A percentile compares a stretch with the other conserved stretches of the same genome.
These are phyloP conservation scores for Epizoanthus illoricatus DNA, from an alignment of 92 coral and sea anemone species.

Conservation along the genomic window DNA sequence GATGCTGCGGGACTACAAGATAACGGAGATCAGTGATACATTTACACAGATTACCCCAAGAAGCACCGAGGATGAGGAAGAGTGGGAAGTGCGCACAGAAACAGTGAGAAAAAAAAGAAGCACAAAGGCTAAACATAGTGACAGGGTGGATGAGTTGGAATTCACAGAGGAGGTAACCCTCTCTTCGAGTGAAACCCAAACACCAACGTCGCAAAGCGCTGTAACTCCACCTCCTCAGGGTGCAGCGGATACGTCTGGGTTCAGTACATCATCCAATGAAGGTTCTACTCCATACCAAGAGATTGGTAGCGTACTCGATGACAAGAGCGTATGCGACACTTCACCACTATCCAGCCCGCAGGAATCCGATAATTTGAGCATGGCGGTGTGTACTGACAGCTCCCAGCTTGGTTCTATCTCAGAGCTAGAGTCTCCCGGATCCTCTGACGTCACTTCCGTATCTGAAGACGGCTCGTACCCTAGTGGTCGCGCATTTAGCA, in stretches of 20 bases:
- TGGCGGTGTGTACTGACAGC: constrained; percentile 25
- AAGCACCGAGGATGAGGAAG: constrained; percentile 66
- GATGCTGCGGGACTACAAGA: constrained; percentile 66
- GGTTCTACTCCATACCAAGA: neutral
- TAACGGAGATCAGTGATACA: constrained; percentile 74
- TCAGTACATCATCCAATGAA: neutral
- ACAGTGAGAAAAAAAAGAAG: neutral
- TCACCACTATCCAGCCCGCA: constrained; percentile 9
- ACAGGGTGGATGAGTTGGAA: neutral
- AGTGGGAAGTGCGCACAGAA: constrained; percentile 5
- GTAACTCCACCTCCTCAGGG: neutral
- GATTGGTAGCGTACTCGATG: constrained; percentile 1
- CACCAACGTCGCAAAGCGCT: neutral
- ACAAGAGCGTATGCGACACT: constrained; percentile 1
- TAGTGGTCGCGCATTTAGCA: constrained; percentile 47
- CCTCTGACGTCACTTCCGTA: constrained; percentile 65
- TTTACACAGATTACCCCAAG: constrained; percentile 79
- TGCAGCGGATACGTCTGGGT: neutral
- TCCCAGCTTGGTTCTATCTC: constrained; percentile 24
- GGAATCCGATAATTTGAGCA: constrained; percentile 21
- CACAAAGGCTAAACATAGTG: neutral
- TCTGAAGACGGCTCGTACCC: constrained; percentile 61
- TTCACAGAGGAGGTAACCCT: constrained; percentile 12
- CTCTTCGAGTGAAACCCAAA: neutral
- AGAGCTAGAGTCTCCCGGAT: constrained; percentile 43